Percentiles rank a stretch among this genome's conserved stretches.
Evolutionary conservation across 2,888 invertebrate genomes (phyloP).

Genomic region (Thelaira solivaga): DNA sequence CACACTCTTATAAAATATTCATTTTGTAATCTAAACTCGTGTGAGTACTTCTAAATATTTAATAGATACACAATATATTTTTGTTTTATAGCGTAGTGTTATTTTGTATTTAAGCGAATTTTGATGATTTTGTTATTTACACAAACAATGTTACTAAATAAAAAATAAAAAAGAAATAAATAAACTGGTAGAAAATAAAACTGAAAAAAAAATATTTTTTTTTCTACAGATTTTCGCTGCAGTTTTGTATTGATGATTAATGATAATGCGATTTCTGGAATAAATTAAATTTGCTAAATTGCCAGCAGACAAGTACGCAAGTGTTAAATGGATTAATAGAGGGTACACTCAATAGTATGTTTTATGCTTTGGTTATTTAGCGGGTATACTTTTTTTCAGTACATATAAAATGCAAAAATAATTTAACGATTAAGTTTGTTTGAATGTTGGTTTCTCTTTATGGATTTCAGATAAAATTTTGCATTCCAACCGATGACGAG

Average conservation of each 20-base stretch:
- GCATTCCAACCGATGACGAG: no score
- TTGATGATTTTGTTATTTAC: conserved; percentile 57
- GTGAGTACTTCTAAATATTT: conserved; percentile 77
- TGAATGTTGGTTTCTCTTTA: no score
- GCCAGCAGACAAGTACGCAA: background rate
- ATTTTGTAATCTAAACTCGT: conserved; percentile 78
- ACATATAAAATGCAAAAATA: background rate
- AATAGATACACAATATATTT: conserved; percentile 60
- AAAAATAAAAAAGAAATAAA: conserved; percentile 2
- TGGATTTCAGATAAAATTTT: no score
- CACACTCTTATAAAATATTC: conserved; percentile 72
- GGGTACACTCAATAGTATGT: no score
- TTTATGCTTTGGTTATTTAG: background rate
- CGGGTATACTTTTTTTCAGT: background rate
- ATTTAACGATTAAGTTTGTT: background rate
- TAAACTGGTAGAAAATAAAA: background rate
- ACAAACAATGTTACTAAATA: conserved; percentile 17
- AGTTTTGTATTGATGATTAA: conserved; percentile 35
- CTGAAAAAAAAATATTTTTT: background rate
- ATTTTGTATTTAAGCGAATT: conserved; percentile 47
- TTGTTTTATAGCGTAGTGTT: conserved; percentile 7
- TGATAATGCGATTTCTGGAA: conserved; percentile 32
- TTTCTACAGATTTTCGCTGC: background rate
- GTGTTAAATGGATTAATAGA: background rate
- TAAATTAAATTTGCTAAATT: background rate